phyloP scores from a whole-genome alignment of 2,888 invertebrate species.

The Limenitis camilla region DNA sequence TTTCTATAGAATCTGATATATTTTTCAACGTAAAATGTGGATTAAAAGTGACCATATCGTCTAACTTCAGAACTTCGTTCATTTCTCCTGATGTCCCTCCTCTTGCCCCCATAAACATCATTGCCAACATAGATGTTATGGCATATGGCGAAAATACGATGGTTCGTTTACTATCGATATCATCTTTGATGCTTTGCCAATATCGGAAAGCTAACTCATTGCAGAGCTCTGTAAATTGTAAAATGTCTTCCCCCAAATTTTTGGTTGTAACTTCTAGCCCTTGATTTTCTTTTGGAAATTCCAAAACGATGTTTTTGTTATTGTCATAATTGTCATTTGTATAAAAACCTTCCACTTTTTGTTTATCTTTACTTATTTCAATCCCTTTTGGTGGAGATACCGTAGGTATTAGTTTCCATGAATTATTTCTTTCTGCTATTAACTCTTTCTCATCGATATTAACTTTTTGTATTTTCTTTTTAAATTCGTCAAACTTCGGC shows the following conservation, averaged over 20 bases:
- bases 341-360: conserved; percentile 44
- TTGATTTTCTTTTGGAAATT: conserved; percentile 68
- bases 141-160: conserved; percentile 89
- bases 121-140: conserved; percentile 88
- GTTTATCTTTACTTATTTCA: conserved; percentile 53
- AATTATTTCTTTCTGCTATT: conserved; percentile 52
- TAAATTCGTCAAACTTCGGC: conserved; percentile 63
- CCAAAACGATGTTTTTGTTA: conserved; percentile 55
- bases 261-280: conserved; percentile 86
- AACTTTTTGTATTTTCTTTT: conserved; percentile 66
- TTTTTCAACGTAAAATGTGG: conserved; percentile 91
- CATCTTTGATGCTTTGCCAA: conserved; percentile 82
- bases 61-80: conserved; percentile 88
- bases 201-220: conserved; percentile 90
- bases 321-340: conserved; percentile 35
- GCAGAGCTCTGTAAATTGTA: conserved; percentile 85
- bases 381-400: conserved; percentile 66
- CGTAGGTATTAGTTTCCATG: conserved; percentile 76
- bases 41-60: conserved; percentile 92
- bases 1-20: conserved; percentile 85
- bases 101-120: conserved; percentile 91
- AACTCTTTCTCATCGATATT: conserved; percentile 65
- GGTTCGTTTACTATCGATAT: conserved; percentile 83
- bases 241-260: conserved; percentile 81
- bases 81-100: conserved; percentile 92